Evolutionary conservation across 2,113 vertebrate genomes (phyloP).

Genomic region (Prinia subflava): DNA sequence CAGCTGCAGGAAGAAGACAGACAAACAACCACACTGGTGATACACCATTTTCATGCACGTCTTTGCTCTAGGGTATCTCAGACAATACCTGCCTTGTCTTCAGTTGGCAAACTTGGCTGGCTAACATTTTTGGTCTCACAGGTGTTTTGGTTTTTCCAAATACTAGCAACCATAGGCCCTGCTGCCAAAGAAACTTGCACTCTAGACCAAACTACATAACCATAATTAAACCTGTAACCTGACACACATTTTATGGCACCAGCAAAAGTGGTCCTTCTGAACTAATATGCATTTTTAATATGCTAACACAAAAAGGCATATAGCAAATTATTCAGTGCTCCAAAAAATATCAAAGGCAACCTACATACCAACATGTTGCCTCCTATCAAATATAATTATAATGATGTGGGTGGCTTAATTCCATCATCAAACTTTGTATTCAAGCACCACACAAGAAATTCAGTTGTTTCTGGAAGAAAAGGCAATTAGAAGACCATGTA

Average conservation of each 20-base stretch:
- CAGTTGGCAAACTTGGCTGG: background rate
- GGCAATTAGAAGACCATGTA: fast-evolving
- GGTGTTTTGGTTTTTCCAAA: background rate
- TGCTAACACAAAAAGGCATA: background rate
- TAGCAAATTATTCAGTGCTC: background rate
- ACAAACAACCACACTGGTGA: background rate
- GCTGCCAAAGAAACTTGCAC: background rate
- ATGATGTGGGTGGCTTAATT: background rate
- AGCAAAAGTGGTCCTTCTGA: background rate
- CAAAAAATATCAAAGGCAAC: background rate
- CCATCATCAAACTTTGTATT: background rate
- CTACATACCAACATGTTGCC: background rate
- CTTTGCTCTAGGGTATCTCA: constrained; percentile 29
- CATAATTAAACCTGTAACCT: background rate
- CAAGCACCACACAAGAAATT: background rate
- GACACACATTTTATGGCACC: background rate
- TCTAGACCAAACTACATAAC: background rate
- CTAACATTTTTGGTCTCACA: background rate
- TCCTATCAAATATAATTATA: background rate
- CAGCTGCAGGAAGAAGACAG: constrained; percentile 53
- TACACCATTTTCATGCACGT: background rate
- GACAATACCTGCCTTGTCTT: constrained; percentile 33
- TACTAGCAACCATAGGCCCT: background rate
- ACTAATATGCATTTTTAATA: background rate
- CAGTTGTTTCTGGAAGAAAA: background rate